These are phyloP conservation scores for Lepilemur ruficaudatus DNA, from an alignment of 2,797 vertebrate species.

Conservation along the genomic window DNA sequence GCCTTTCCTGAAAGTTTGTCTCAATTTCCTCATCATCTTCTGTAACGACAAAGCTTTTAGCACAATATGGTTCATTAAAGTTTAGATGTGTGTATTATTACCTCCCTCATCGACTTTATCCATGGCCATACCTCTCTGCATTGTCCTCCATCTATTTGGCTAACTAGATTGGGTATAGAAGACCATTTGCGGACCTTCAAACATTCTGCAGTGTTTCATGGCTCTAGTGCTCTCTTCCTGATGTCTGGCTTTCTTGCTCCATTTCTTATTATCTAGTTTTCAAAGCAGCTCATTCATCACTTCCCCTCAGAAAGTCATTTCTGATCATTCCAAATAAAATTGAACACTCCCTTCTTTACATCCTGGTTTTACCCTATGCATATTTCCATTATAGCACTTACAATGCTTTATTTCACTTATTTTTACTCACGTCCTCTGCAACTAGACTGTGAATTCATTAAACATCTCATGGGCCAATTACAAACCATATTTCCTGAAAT, in stretches of 20 bases:
- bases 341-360: not conserved
- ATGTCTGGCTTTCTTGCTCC: not conserved
- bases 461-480: not conserved
- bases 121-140: no score
- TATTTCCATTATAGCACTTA: not conserved
- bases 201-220: not conserved
- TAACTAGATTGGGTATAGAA: not conserved
- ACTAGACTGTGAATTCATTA: not conserved
- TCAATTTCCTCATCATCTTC: not conserved
- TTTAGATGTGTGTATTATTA: not conserved
- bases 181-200: not conserved
- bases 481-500: not conserved
- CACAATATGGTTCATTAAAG: not conserved
- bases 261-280: not conserved
- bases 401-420: not conserved
- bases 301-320: constrained; percentile 9
- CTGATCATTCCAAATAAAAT: not conserved
- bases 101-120: not conserved
- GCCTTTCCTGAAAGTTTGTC: not conserved
- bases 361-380: not conserved
- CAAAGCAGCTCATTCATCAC: not conserved
- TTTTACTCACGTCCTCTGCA: not conserved
- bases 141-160: not conserved
- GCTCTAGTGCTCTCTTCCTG: not conserved
- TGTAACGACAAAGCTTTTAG: not conserved